Base-by-base conservation (phyloP, 1,140 invertebrate species). In the Temnothorax curvispinosus region DNA sequence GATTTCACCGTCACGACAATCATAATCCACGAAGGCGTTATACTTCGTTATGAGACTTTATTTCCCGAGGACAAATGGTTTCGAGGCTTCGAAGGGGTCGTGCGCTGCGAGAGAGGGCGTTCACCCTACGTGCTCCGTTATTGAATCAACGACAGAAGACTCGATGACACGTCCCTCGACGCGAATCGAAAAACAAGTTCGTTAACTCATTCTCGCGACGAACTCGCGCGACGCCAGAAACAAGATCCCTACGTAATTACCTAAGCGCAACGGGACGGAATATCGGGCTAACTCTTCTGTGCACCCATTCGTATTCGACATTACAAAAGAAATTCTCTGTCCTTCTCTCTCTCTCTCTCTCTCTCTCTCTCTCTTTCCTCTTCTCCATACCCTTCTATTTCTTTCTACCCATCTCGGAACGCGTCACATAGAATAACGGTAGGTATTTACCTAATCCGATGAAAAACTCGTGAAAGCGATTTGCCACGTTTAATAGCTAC, bases 111-210 rank as follows among this genome's bases (percentile, higher is more conserved):
- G 11, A 18, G 8, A 58, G 54, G 32, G n/a, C 27, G 27, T 60
- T 84, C 69, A 72, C 27, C 54, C 32, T n/a, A 47, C 13, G 76
- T n/a, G 13, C 47, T 5, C 27, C 41, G 62, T 84, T 84, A 84
- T 84, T 84, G 41, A 84, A 84, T 84, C 80, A 62, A 60, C n/a
- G 80, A 84, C 44, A 18, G 69, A 60, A 64, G 80, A 84, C 5
- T 81, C 78, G 15, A 71, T 71, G 78, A 58, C 41, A 74, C 41
- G 27, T 74, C 38, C 67, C 54, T 9, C 27, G 2, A 15, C 21
- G 41, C 54, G 56, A 82, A 58, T 82, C 41, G 54, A 27, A 60
- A 74, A 74, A 74, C 80, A 62, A 74, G 67, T 38, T 84, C 69
- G 41, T 60, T 74, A 82, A 47, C 69, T 84, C 50, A n/a, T 56